Percentiles rank a stretch among this genome's conserved stretches.
Evolutionary conservation across 2,797 vertebrate species (phyloP).

Genomic region (Enoplosus armatus): DNA sequence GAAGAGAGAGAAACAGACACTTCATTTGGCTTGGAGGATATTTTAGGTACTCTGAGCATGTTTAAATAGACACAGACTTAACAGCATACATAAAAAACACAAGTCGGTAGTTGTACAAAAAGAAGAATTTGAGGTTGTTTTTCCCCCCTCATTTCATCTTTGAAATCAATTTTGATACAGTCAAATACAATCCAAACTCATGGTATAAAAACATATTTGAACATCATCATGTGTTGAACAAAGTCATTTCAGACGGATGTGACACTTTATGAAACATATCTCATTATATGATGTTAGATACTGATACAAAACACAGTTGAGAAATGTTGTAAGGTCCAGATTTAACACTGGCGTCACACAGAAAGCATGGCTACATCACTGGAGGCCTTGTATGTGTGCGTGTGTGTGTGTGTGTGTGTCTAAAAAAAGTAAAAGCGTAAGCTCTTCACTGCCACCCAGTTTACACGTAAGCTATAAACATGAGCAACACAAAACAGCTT

Average conservation of each 20-base stretch:
- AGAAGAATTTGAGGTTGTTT: slow-evolving; percentile 58
- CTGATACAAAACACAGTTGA: slow-evolving; percentile 77
- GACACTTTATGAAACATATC: slow-evolving; percentile 70
- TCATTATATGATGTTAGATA: slow-evolving; percentile 70
- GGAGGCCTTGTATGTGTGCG: slow-evolving; percentile 51
- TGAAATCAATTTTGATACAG: slow-evolving; percentile 62
- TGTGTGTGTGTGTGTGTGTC: slow-evolving; percentile 25
- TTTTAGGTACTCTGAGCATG: slow-evolving; percentile 74
- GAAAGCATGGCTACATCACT: slow-evolving; percentile 74
- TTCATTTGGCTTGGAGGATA: slow-evolving; percentile 77
- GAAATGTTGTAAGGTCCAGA: slow-evolving; percentile 74
- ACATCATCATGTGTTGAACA: slow-evolving; percentile 69
- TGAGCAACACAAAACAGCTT: slow-evolving; percentile 78
- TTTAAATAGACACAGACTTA: slow-evolving; percentile 81
- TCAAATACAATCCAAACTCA: slow-evolving; percentile 75
- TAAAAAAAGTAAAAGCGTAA: slow-evolving; percentile 39
- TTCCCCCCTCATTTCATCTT: slow-evolving; percentile 46
- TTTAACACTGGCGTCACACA: slow-evolving; percentile 74
- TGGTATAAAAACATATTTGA: slow-evolving; percentile 70
- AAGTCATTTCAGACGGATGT: slow-evolving; percentile 73
- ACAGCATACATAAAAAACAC: slow-evolving; percentile 77
- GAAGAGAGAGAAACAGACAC: slow-evolving; percentile 69
- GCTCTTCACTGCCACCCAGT: slow-evolving; percentile 63
- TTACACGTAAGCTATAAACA: slow-evolving; percentile 80
- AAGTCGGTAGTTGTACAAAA: slow-evolving; percentile 71